Evolutionary conservation across 2,888 invertebrate genomes (phyloP).

Genomic region (Tortrix viridana): DNA sequence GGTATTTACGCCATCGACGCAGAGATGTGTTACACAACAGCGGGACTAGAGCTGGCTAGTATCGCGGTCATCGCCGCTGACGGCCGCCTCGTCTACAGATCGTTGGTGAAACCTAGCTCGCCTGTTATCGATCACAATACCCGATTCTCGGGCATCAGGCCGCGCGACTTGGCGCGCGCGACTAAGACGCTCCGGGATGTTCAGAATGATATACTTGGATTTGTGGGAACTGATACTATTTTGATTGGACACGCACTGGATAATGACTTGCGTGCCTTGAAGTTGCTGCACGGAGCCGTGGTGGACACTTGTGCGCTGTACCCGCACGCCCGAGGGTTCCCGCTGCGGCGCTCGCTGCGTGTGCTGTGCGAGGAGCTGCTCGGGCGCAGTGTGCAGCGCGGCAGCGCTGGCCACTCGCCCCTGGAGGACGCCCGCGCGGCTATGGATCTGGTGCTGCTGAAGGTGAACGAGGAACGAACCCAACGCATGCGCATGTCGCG

Average conservation of each 20-base stretch:
- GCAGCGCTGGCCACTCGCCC: slow-evolving; percentile 92
- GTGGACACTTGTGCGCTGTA: slow-evolving; percentile 96
- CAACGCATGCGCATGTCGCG: slow-evolving; percentile 54
- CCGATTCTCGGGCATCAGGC: slow-evolving; percentile 95
- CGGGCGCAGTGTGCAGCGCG: slow-evolving; percentile 91
- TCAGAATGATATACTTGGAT: slow-evolving; percentile 92
- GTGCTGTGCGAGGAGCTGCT: slow-evolving; percentile 89
- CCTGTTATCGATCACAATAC: slow-evolving; percentile 97
- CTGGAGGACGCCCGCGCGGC: slow-evolving; percentile 96
- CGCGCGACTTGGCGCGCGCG: slow-evolving; percentile 83
- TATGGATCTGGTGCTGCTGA: slow-evolving; percentile 94
- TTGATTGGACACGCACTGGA: slow-evolving; percentile 98
- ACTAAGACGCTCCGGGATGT: slow-evolving; percentile 90
- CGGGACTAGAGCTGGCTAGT: slow-evolving; percentile 93
- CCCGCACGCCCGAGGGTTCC: slow-evolving; percentile 93
- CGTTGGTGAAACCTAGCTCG: slow-evolving; percentile 91
- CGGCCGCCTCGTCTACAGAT: slow-evolving; percentile 91
- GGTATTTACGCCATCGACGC: slow-evolving; percentile 95
- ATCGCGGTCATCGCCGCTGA: slow-evolving; percentile 92
- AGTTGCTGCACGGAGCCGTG: slow-evolving; percentile 91
- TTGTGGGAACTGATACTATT: slow-evolving; percentile 93
- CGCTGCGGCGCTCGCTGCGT: slow-evolving; percentile 92
- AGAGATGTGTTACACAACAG: slow-evolving; percentile 97
- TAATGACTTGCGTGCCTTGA: slow-evolving; percentile 94
- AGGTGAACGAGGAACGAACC: slow-evolving; percentile 79